Evolutionary conservation across 1,140 invertebrate species (phyloP).

Genomic region (Meloidogyne hapla): DNA sequence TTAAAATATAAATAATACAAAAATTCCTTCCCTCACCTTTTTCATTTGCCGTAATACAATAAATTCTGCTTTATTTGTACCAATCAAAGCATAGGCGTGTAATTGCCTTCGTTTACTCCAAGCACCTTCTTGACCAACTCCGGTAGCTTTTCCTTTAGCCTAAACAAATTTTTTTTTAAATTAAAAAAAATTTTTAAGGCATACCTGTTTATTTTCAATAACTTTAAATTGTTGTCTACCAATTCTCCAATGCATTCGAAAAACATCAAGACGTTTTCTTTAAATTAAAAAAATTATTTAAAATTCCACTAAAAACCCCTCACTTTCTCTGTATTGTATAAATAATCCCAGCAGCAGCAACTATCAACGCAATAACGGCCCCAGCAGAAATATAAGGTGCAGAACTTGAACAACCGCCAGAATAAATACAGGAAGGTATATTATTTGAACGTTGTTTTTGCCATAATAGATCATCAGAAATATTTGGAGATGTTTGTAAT

Average conservation of each 20-base stretch:
- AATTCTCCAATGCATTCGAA: constrained; percentile 53
- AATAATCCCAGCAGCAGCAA: constrained; percentile 13
- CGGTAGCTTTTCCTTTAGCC: constrained; percentile 43
- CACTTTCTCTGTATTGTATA: constrained; percentile 46
- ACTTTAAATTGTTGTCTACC: constrained; percentile 41
- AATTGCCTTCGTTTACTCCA: constrained; percentile 50
- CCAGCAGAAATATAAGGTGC: constrained; percentile 31
- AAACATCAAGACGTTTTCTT: constrained; percentile 49
- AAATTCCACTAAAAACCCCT: not conserved
- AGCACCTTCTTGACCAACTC: constrained; percentile 28
- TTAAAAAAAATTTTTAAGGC: too few species aligned
- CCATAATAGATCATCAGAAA: constrained; percentile 30
- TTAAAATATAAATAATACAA: too few species aligned
- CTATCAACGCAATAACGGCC: constrained; percentile 28
- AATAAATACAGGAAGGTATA: constrained; percentile 44
- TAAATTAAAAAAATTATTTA: not conserved
- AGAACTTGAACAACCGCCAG: constrained; percentile 43
- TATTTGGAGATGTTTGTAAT: not conserved
- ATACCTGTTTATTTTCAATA: constrained; percentile 55
- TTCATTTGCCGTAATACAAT: constrained; percentile 47
- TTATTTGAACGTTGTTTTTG: not conserved
- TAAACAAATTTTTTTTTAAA: too few species aligned
- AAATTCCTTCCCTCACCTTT: constrained; percentile 49
- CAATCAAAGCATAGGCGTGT: constrained; percentile 51
- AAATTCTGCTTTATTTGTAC: constrained; percentile 56